Base-by-base conservation (phyloP, 2,797 vertebrate genomes). In the Limosa lapponica region DNA sequence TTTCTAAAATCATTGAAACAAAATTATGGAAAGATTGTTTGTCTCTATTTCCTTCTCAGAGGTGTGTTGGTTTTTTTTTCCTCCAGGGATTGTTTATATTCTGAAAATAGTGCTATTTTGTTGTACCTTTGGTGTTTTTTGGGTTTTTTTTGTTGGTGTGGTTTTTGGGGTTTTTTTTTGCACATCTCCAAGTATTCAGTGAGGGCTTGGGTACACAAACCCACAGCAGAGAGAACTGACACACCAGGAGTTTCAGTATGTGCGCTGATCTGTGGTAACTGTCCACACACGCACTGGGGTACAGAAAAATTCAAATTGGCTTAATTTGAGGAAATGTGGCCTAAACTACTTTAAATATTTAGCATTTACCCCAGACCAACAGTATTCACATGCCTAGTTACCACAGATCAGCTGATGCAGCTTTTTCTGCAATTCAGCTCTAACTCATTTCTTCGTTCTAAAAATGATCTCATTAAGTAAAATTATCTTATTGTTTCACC, bases 401-500 rank as follows among this genome's bases (percentile, higher is more conserved):
- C 83, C 71, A 32, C 81, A 61, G 46, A 89, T 49, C 78, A 23
- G 58, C 94, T 94, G 74, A 78, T 70, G 79, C 57, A 77, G 67
- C 15, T 80, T 93, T 73, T 94, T 65, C 83, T 89, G 57, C 64
- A 75, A 39, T 69, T 96, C 72, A 82, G 61, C 49, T 89, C 61
- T 82, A 79, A 86, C 73, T 65, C 72, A 54, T 55, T 95, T 72
- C 59, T 85, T 73, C 83, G 59, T 82, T 87, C 73, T 55, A 75
- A 93, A 93, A 91, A 43, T 52, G 6, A 91, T 81, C 66, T 92
- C 86, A 75, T 89, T 70, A 85, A 86, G 75, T 80, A 92, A 94
- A 96, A 87, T 81, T 85, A 92, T 92, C 84, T 92, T 82, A 83
- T 89, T 93, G 87, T 95, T 96, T 93, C 87, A 95, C 59, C 52